phyloP scores from a whole-genome alignment of 2,113 vertebrate species.

The Oenanthe melanoleuca region DNA sequence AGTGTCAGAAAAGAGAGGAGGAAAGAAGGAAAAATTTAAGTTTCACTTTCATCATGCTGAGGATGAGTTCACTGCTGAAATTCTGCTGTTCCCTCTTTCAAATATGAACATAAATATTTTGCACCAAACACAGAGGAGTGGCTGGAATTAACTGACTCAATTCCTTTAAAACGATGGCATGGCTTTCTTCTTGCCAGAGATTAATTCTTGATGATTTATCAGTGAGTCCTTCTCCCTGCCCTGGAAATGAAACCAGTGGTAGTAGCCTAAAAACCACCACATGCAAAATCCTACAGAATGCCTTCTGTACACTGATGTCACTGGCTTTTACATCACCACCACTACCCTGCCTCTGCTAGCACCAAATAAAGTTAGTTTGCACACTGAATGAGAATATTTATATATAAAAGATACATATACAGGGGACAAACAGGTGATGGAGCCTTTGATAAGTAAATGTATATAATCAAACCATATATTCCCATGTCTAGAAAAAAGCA shows the following conservation, averaged over 20 bases:
- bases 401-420: not conserved
- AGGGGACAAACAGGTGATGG: not conserved
- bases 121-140: not conserved
- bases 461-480: not conserved
- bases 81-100: slow-evolving; percentile 23
- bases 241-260: not conserved
- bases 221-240: not conserved
- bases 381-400: not conserved
- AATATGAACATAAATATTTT: slow-evolving; percentile 58
- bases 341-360: not conserved
- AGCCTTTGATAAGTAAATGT: not conserved
- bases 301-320: not conserved
- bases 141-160: slow-evolving; percentile 21
- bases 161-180: not conserved
- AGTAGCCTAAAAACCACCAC: not conserved
- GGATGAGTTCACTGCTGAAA: slow-evolving; percentile 34
- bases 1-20: slow-evolving; percentile 60
- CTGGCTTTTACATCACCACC: not conserved
- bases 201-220: slow-evolving; percentile 32
- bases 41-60: slow-evolving; percentile 51
- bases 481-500: not conserved
- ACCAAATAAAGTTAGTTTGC: not conserved
- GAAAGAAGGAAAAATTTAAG: slow-evolving; percentile 56
- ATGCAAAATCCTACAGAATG: not conserved
- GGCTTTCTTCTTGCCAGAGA: slow-evolving; percentile 13